Base-by-base conservation (phyloP, 2,113 vertebrate genomes). In the Austrofundulus limnaeus region DNA sequence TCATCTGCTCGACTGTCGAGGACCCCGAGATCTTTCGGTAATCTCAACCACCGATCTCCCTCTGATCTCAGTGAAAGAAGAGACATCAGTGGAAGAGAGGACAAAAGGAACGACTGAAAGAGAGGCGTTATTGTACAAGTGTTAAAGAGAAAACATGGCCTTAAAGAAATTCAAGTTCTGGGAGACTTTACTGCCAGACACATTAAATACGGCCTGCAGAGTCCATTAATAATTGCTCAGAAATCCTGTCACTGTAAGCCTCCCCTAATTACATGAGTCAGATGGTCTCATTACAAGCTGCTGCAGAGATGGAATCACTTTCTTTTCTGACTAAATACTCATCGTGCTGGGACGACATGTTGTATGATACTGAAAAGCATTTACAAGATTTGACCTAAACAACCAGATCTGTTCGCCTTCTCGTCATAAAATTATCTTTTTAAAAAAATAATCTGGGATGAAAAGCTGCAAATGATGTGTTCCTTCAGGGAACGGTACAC, bases 21-120 rank as follows among this genome's bases (percentile, higher is more conserved):
- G 66, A 63, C 53, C 67, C 53, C 4, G 39, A 66, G 56, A 68
- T 68, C 69, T 71, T 67, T 74, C 72, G 45, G 43, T 66, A 10
- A 37, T 74, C 70, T 55, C 34, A 17, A 23, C 75, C 67, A 86
- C 77, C 72, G 79, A 63, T 43, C 61, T 68, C 75, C 60, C 72
- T 15, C 42, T 70, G 60, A 80, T 83, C 70, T 72, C 17, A 1
- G 57, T 42, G n/a, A 48, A 9, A 14, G 21, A 24, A 56, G 28
- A 47, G 72, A 2, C 48, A 25, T 12, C 1, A 20, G 20, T 28
- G 53, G 43, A 14, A 11, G 37, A 23, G 39, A 53, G 5, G 34
- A 13, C 24, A 50, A 64, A 13, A 60, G 57, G 23, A 45, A 50
- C 23, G 19, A 11, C 9, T 12, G 51, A 39, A 56, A 17, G 61